Evolutionary conservation across 1,140 invertebrate species (phyloP), one percentile per base, ranked within the genome.

Genomic region (Odontomachus brunneus): DNA sequence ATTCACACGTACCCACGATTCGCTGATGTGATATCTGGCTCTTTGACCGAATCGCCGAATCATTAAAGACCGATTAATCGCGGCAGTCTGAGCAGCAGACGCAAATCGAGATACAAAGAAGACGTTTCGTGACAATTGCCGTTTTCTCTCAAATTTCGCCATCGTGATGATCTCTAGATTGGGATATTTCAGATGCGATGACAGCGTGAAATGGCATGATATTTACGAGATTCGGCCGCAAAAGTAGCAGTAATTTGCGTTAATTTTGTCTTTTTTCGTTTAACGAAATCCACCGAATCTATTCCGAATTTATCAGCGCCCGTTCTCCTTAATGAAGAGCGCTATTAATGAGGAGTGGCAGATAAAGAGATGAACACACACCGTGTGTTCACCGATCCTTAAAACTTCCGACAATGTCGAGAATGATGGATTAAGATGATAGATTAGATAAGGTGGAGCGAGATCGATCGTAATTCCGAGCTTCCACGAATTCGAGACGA

Each of bases 41-140:
- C 38, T 17, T n/a, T 76, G 74, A 76, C 26, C 48, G 60, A 66
- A 14, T 66, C 24, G 22, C 5, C 38, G 7, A 62, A 17, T 60
- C n/a, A 48, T 22, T 38, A 4, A 14, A 44, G 38, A 44, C 38
- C 24, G 57, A 75, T 65, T 76, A 65, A 63, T 66, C 19, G 14
- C 12, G n/a, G n/a, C n/a, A n/a, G 3, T 44, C n/a, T n/a, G 51
- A 76, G 0, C 19, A n/a, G 26, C 26, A 75, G 62, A 38, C 67
- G 48, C 19, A 11, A 14, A 19, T 0, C 19, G 22, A 44, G 26
- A 2, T n/a, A 55, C 24, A 66, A 76, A 48, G 22, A 66, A 44
- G 17, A 51, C 9, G 14, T 29, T 11, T 53, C n/a, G 51, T 53
- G 51, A 53, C 15, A 5, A 38, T 53, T 33, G 38, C 55, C 66